A percentile compares a stretch with the other conserved stretches of the same genome.
Evolutionary conservation across 2,888 invertebrate genomes (phyloP).

Genomic region (Scaptomyza parva): DNA sequence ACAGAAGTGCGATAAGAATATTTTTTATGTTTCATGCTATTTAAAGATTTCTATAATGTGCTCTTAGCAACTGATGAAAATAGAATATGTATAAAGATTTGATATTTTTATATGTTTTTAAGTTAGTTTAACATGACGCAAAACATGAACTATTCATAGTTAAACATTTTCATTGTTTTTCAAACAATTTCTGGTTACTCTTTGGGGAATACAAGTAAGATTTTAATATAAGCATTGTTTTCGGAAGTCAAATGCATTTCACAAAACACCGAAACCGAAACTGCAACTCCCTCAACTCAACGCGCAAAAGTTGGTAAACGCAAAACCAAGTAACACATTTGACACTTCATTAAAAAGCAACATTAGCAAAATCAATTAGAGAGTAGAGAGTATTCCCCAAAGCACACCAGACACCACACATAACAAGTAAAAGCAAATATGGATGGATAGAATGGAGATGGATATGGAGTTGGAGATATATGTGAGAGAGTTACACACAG

Average conservation of each 20-base stretch:
- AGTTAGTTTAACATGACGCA: neutral
- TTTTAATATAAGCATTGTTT: no score
- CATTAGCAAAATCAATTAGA: constrained; percentile 79
- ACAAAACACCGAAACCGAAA: neutral
- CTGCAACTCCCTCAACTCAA: constrained; percentile 3
- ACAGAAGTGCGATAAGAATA: constrained; percentile 14
- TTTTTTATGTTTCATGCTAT: neutral
- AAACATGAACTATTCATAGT: neutral
- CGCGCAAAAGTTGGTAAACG: neutral
- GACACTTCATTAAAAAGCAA: constrained; percentile 79
- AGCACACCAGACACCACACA: constrained; percentile 49
- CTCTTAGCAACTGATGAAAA: neutral
- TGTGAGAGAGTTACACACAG: constrained; percentile 32
- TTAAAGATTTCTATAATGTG: neutral
- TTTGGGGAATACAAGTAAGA: constrained; percentile 16
- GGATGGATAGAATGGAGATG: constrained; percentile 14
- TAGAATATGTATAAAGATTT: neutral
- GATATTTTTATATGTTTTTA: neutral
- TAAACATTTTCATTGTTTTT: neutral
- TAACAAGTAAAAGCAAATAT: constrained; percentile 50
- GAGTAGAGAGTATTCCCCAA: constrained; percentile 72
- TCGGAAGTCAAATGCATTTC: no score
- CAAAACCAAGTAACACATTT: constrained; percentile 63
- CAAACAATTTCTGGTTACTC: constrained; percentile 9
- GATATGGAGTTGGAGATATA: no score